A percentile compares a stretch with the other conserved stretches of the same genome.
These are phyloP conservation scores for Anagrus nilaparvatae DNA, from an alignment of 1,140 invertebrate genomes.

Conservation along the genomic window DNA sequence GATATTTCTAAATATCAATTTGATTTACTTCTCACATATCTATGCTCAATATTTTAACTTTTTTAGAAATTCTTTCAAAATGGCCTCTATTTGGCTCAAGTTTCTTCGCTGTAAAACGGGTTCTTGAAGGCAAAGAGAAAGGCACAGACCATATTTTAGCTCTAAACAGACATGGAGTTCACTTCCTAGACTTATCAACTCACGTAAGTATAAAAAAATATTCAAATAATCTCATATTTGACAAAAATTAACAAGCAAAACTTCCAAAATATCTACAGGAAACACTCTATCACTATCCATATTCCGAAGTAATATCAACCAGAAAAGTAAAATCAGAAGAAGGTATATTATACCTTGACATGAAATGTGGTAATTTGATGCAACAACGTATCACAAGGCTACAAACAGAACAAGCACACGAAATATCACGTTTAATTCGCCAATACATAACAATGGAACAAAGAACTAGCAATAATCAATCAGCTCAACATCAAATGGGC, in stretches of 20 bases:
- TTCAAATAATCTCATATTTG: not conserved
- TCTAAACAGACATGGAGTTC: slow-evolving; percentile 84
- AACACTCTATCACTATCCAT: slow-evolving; percentile 82
- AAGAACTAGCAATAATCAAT: slow-evolving; percentile 35
- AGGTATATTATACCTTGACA: slow-evolving; percentile 86
- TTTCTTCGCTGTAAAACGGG: slow-evolving; percentile 90
- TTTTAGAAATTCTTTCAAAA: slow-evolving; percentile 71
- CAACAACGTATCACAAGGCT: slow-evolving; percentile 90
- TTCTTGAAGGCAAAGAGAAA: slow-evolving; percentile 67
- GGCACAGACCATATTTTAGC: slow-evolving; percentile 73
- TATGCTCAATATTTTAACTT: slow-evolving; percentile 9
- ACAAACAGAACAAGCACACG: slow-evolving; percentile 93
- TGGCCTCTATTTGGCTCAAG: slow-evolving; percentile 96
- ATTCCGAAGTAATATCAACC: slow-evolving; percentile 91
- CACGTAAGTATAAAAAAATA: slow-evolving; percentile 53
- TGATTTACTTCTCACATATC: not conserved
- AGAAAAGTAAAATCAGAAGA: slow-evolving; percentile 86
- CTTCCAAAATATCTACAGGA: slow-evolving; percentile 46
- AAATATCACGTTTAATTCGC: slow-evolving; percentile 87
- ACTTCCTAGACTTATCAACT: slow-evolving; percentile 84
- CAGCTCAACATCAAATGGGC: slow-evolving; percentile 24
- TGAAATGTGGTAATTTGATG: slow-evolving; percentile 95
- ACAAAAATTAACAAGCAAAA: slow-evolving; percentile 3
- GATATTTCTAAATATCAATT: slow-evolving; percentile 31
- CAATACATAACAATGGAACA: slow-evolving; percentile 91